Percentiles rank a stretch among this genome's conserved stretches.
Evolutionary conservation across 2,888 invertebrate genomes (phyloP).

Genomic region (Aphodius sticticus): DNA sequence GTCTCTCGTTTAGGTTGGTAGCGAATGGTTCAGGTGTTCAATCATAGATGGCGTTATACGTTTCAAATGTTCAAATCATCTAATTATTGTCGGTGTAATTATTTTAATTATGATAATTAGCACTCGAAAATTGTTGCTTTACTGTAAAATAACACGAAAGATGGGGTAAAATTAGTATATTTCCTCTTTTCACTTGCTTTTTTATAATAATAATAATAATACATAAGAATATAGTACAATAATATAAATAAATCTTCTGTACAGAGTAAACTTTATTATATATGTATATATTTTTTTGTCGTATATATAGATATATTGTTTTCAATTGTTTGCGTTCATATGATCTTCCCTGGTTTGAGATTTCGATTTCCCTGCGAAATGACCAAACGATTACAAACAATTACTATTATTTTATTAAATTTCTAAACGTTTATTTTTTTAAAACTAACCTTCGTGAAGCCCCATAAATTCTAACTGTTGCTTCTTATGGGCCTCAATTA

Average conservation of each 20-base stretch:
- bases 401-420: not conserved
- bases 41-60: not conserved
- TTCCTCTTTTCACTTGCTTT: slow-evolving; percentile 4
- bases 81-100: too few species aligned
- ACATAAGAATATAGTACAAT: not conserved
- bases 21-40: not conserved
- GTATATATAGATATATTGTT: slow-evolving; percentile 37
- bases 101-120: too few species aligned
- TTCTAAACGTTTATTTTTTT: too few species aligned
- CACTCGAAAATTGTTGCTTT: not conserved
- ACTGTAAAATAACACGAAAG: not conserved
- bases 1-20: not conserved
- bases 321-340: slow-evolving; percentile 48
- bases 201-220: slow-evolving; percentile 4
- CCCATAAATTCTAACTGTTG: slow-evolving; percentile 62
- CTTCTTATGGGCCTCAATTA: slow-evolving; percentile 62
- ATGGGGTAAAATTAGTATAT: not conserved
- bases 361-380: slow-evolving; percentile 53
- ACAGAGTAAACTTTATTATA: not conserved
- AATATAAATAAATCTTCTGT: slow-evolving; percentile 4
- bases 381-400: slow-evolving; percentile 8
- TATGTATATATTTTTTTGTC: slow-evolving; percentile 37
- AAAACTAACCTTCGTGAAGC: slow-evolving; percentile 44
- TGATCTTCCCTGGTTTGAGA: slow-evolving; percentile 45
- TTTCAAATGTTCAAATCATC: too few species aligned